These are phyloP conservation scores for Chascanopsetta lugubris DNA, from an alignment of 2,113 vertebrate species.

Conservation along the genomic window DNA sequence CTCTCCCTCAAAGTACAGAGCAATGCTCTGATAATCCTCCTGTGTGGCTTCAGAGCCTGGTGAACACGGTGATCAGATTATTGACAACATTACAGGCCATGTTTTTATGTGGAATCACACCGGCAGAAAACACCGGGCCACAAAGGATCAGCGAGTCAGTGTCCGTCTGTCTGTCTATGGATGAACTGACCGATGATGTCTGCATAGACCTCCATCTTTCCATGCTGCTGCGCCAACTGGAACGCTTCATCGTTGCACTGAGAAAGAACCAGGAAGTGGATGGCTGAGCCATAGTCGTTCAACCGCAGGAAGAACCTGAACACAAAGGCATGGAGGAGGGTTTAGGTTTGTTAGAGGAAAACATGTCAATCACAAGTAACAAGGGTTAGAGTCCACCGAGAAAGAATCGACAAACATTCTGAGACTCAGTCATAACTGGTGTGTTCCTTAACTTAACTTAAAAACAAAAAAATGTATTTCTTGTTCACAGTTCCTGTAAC, in stretches of 20 bases:
- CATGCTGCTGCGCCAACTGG: constrained; percentile 95
- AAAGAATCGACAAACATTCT: no score
- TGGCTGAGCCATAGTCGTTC: constrained; percentile 95
- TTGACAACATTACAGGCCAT: not conserved
- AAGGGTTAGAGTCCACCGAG: no score
- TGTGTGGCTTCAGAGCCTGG: constrained; percentile 88
- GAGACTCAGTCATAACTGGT: no score
- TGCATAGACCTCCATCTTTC: constrained; percentile 97
- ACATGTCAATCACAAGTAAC: no score
- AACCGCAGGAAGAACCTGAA: constrained; percentile 92
- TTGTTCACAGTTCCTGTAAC: no score
- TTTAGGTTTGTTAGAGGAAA: not conserved
- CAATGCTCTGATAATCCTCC: constrained; percentile 97
- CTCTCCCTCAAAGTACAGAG: constrained; percentile 95
- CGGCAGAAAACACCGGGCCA: not conserved
- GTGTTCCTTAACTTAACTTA: no score
- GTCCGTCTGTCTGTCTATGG: no score
- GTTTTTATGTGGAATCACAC: not conserved
- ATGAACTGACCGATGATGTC: constrained; percentile 96
- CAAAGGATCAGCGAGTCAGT: no score
- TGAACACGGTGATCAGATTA: constrained; percentile 12
- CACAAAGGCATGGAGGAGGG: not conserved
- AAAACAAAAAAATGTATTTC: no score
- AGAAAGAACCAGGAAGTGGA: constrained; percentile 96
- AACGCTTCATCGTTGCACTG: constrained; percentile 97